Evolutionary conservation across 2,888 invertebrate genomes (phyloP).

Genomic region (Augochlorella aurata): DNA sequence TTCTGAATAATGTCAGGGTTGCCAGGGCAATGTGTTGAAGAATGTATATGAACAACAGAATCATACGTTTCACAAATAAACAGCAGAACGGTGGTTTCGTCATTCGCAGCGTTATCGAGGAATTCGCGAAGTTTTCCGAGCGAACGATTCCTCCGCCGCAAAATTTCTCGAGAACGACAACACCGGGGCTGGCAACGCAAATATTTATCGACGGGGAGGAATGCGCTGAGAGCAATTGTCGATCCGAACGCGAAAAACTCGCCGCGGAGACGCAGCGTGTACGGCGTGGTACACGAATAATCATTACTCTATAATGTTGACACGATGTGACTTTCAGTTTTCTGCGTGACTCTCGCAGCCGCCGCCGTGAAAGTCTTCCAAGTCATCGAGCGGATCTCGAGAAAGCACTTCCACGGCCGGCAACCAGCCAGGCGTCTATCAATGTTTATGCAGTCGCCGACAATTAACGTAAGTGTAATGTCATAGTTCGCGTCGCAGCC

Average conservation of each 20-base stretch:
- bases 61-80: too few relatives aligned
- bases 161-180: not conserved
- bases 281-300: conserved; percentile 40
- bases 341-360: conserved; percentile 35
- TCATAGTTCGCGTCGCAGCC: conserved; percentile 47
- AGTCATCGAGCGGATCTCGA: conserved; percentile 55
- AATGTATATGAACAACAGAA: too few relatives aligned
- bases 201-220: conserved; percentile 31
- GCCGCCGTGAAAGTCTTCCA: conserved; percentile 61
- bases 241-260: not conserved
- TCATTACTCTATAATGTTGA: conserved; percentile 47
- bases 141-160: not conserved
- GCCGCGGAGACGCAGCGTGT: not conserved
- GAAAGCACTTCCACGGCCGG: conserved; percentile 58
- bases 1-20: too few relatives aligned
- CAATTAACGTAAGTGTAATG: conserved; percentile 53
- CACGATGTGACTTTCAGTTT: conserved; percentile 66
- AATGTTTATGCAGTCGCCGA: conserved; percentile 52
- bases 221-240: conserved; percentile 15
- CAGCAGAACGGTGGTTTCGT: too few relatives aligned
- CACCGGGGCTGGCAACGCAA: conserved; percentile 7
- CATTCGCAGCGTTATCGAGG: not conserved
- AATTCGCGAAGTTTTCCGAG: not conserved
- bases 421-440: conserved; percentile 39
- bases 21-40: too few relatives aligned